A percentile compares a stretch with the other conserved stretches of the same genome.
Evolutionary conservation across 2,888 invertebrate genomes (phyloP).

Genomic region (Xanthorhoe designata): DNA sequence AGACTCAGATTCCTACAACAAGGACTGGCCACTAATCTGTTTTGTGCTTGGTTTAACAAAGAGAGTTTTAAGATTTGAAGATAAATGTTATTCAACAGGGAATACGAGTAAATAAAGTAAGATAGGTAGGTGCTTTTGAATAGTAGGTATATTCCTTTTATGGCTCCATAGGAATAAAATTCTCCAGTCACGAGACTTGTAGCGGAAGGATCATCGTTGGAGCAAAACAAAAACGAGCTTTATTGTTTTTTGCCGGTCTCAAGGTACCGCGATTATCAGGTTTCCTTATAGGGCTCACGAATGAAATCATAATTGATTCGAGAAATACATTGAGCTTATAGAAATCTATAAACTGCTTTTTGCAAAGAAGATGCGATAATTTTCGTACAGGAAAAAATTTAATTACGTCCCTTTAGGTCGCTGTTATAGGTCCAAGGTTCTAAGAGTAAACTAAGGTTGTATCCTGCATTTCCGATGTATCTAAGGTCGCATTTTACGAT

Average conservation of each 20-base stretch:
- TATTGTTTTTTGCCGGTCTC: constrained; percentile 61
- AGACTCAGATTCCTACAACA: no score
- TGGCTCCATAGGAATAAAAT: constrained; percentile 32
- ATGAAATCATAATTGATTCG: constrained; percentile 45
- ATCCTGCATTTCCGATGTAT: constrained; percentile 14
- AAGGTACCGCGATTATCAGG: constrained; percentile 63
- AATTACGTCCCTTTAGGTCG: background rate
- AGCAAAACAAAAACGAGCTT: constrained; percentile 58
- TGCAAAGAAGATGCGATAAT: background rate
- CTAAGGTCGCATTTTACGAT: background rate
- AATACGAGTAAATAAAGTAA: background rate
- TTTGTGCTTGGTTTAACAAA: no score
- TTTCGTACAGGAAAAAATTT: background rate
- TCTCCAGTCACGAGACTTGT: constrained; percentile 21
- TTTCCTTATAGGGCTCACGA: constrained; percentile 63
- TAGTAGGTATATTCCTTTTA: constrained; percentile 11
- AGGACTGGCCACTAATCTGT: no score
- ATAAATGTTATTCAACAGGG: background rate
- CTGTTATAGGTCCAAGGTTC: background rate
- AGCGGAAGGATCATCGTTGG: constrained; percentile 46
- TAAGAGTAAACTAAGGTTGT: background rate
- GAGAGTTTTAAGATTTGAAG: no score
- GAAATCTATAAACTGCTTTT: background rate
- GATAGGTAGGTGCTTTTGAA: no score
- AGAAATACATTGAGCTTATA: constrained; percentile 10